Percentiles rank a stretch among this genome's conserved stretches.
phyloP scores from a whole-genome alignment of 53 echinoderm and acorn worm genomes.

The Arbacia lixula region DNA sequence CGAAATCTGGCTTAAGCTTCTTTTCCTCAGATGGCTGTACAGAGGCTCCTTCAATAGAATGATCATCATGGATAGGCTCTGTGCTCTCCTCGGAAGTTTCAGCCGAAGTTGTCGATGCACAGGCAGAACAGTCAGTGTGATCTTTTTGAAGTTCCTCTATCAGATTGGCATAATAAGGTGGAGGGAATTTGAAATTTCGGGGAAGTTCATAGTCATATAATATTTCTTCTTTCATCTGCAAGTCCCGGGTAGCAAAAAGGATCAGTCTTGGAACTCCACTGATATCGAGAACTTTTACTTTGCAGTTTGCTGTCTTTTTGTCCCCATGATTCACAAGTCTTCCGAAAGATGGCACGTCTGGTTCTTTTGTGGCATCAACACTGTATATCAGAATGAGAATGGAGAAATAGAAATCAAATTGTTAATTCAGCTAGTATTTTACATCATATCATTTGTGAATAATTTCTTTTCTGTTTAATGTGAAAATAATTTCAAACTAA shows the following conservation, averaged over 20 bases:
- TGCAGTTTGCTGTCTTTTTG: conserved; percentile 26
- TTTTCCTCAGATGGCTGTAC: no score
- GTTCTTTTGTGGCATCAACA: conserved; percentile 40
- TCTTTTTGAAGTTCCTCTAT: no score
- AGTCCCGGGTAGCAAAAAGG: conserved; percentile 9
- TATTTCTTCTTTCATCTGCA: conserved; percentile 26
- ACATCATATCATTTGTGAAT: no score
- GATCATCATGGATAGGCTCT: no score
- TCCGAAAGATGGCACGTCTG: conserved; percentile 9
- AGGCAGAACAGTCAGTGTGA: no score
- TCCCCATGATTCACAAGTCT: conserved; percentile 34
- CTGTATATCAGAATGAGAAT: conserved; percentile 30
- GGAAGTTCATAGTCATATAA: conserved; percentile 27
- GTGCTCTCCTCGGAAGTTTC: no score
- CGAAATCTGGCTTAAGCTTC: no score
- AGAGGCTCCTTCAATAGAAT: no score
- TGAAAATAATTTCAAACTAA: no score
- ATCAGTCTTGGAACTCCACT: conserved; percentile 10
- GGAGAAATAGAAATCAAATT: neutral
- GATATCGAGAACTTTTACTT: conserved; percentile 22
- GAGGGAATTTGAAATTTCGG: conserved; percentile 23
- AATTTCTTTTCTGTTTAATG: no score
- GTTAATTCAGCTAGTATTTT: neutral
- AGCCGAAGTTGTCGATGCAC: no score
- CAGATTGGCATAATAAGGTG: conserved; percentile 9